Base-by-base conservation (phyloP, 2,113 vertebrate genomes). In the Misgurnus mizolepis region DNA sequence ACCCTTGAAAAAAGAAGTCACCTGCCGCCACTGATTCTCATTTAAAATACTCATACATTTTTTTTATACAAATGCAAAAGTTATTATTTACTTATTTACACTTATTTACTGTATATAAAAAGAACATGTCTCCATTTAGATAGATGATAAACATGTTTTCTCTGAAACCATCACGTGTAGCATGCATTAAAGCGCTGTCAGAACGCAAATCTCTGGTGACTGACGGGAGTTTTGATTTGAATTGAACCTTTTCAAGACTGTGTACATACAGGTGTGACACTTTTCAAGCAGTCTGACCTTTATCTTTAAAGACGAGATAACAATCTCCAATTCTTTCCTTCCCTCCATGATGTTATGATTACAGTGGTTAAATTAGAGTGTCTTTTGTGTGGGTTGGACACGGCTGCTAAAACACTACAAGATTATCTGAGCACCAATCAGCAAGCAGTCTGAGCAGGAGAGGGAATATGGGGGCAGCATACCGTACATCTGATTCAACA, bases 161-260 rank as follows among this genome's bases (percentile, higher is more conserved):
- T 49, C 72, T 15, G 61, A 76, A 40, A 14, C 18, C 47, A 22
- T 66, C 5, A 27, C 7, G 62, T 55, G 66, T 49, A 76, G n/a
- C 55, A 76, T 5, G 4, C 43, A 43, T 27, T 15, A 67, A 74
- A 50, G 43, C 15, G 5, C 53, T 79, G 60, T 49, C 39, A 10
- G 67, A 61, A 81, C 22, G 79, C 56, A 67, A 61, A 22, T 69
- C 47, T 34, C n/a, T 17, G 49, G 14, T 79, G 70, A 84, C 69
- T 79, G 76, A 72, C 79, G 65, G 64, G 76, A 85, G 50, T 82
- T 76, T 72, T 82, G 72, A 82, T 61, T 71, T 85, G 60, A 64
- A 80, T 50, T 67, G 80, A 85, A 85, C 80, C 77, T 4, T 80
- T 61, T 67, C 67, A 39, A 67, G 79, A 82, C 50, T 66, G 74